Evolutionary conservation across 2,113 vertebrate genomes (phyloP).

Genomic region (Corynorhinus townsendii): DNA sequence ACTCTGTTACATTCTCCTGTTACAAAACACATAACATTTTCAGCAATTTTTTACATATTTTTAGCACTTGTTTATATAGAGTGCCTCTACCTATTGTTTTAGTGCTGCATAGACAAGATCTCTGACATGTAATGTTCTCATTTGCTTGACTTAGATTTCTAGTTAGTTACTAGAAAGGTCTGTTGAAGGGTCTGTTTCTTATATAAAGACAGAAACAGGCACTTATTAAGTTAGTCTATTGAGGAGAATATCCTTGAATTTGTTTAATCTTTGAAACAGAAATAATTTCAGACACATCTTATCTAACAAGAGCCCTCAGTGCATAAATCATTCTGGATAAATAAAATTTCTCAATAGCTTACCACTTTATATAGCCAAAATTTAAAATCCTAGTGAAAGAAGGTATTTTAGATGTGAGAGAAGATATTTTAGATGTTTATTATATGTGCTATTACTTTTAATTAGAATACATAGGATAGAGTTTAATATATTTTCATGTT

Average conservation of each 20-base stretch:
- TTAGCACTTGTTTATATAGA: neutral
- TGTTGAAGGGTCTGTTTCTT: neutral
- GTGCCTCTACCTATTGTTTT: neutral
- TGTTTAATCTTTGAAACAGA: slow-evolving; percentile 34
- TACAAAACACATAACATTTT: neutral
- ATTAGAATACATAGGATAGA: neutral
- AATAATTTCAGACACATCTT: neutral
- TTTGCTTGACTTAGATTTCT: neutral
- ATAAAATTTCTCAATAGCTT: neutral
- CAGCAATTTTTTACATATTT: neutral
- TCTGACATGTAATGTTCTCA: neutral
- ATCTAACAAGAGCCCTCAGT: neutral
- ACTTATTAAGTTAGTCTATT: neutral
- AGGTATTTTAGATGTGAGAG: neutral
- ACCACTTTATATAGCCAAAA: neutral
- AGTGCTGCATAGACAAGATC: neutral
- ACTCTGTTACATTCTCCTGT: neutral
- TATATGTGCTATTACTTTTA: neutral
- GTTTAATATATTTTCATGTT: neutral
- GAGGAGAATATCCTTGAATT: neutral
- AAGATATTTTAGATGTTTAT: neutral
- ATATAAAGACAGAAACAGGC: neutral
- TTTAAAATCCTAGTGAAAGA: neutral
- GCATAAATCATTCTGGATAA: neutral
- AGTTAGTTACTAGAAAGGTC: neutral